Percentiles rank a stretch among this genome's conserved stretches.
Evolutionary conservation across 2,113 vertebrate genomes (phyloP).

Genomic region (Mystacornis crossleyi): DNA sequence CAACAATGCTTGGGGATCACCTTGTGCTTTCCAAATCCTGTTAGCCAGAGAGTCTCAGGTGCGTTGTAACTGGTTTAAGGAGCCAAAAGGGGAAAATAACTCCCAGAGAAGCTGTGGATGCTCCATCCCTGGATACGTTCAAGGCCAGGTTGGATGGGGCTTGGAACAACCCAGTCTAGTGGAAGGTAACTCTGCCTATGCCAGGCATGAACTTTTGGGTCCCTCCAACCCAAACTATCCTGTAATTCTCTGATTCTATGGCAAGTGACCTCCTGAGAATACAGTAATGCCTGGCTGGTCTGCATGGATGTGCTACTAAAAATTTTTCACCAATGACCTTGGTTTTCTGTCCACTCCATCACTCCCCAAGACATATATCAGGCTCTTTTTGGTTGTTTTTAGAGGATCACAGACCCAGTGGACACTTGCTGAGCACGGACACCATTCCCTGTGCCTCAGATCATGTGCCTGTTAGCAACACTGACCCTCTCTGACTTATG

Average conservation of each 20-base stretch:
- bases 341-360: not conserved
- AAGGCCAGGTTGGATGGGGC: too few relatives aligned
- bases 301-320: not conserved
- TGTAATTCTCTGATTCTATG: not conserved
- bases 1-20: not conserved
- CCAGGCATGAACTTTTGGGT: not conserved
- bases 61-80: not conserved
- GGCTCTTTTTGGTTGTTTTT: not conserved
- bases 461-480: not conserved
- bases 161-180: not conserved
- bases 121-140: not conserved
- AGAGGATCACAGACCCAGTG: not conserved
- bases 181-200: not conserved
- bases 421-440: not conserved
- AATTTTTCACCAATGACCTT: not conserved
- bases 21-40: not conserved
- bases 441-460: not conserved
- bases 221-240: not conserved
- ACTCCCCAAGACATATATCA: fast-evolving
- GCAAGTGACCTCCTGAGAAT: not conserved
- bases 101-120: not conserved
- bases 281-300: not conserved
- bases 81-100: not conserved
- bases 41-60: not conserved
- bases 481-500: not conserved